Base-by-base conservation (phyloP, 30 jellyfish, hydroid and myxozoan genomes). In the Sanderia malayensis region DNA sequence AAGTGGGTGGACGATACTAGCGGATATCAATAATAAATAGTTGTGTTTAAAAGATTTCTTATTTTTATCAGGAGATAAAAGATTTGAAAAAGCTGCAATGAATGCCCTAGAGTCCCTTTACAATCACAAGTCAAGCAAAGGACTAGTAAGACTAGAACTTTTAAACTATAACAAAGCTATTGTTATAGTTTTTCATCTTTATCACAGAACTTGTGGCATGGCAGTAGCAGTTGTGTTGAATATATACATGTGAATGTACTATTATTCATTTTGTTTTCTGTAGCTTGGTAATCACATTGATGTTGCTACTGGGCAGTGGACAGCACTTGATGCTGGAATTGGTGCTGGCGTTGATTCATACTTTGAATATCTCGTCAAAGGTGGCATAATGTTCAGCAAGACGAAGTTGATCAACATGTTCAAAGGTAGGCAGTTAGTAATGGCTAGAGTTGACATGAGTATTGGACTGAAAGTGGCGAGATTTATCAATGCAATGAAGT, bases 261-360 rank as follows among this genome's bases (percentile, higher is more conserved):
- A n/a, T n/a, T n/a, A n/a, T n/a, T n/a, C n/a, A n/a, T n/a, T n/a
- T n/a, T n/a, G n/a, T n/a, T n/a, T n/a, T n/a, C n/a, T n/a, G n/a
- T 22, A 86, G 96, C 86, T 88, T 67, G 97, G 97, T 27, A 89
- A 89, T 45, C 97, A 89, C 62, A 76, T 89, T 22, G 86, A 89
- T 83, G 79, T 89, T 44, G 71, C 86, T 18, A 76, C 59, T 31
- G 95, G 95, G 4, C 37, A 21, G 15, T 89, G 97, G 97, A 89
- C 95, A 1, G 97, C 97, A 10, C 71, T 82, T 4, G 97, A 89
- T 71, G 68, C 95, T 37, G 97, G 97, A 13, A 89, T 89, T 61
- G 97, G 97, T 18, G 97, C 97, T 0, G 97, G 95, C 19, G 94
- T 89, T 17, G 97, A 89, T 60, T 89, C 97, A 1, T 89, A 82